Evolutionary conservation across 2,888 invertebrate genomes (phyloP), one percentile per base, ranked within the genome.

Genomic region (Microctonus brassicae): DNA sequence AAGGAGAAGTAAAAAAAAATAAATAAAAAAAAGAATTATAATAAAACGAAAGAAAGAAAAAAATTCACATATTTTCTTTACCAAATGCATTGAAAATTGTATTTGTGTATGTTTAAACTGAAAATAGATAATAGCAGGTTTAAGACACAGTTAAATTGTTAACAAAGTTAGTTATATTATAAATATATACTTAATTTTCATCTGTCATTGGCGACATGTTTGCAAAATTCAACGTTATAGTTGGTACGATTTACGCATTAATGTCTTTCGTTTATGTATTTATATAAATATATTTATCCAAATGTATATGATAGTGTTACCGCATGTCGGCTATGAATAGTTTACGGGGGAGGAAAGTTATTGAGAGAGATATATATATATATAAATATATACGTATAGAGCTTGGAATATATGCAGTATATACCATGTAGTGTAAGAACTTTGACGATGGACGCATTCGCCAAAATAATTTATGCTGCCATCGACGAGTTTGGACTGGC

Each of bases 271-370:
- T 29, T 13, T 17, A 60, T 34, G 34, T 33, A 60, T 10, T 22
- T 34, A 34, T 60, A 36, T 33, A n/a, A 9, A 60, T 58, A 58
- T 34, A 60, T 17, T 10, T 33, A 58, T 33, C 3, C 17, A 29
- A 33, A 33, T 34, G 17, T 60, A 17, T 34, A 60, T 33, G 34
- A 47, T 47, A 47, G 47, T 20, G 36, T 22, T 20, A 61, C 63
- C 33, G 42, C 26, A 17, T 47, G 47, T 47, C 17, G 26, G 66
- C 66, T 57, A 66, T 66, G 72, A 66, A 65, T 70, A 72, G 75
- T 68, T 70, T 64, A 70, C 36, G 69, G 68, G 64, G 63, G 69
- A 72, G 73, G 64, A 68, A 52, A 72, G 69, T 70, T 47, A 11
- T 20, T 70, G 70, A 64, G 34, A 47, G n/a, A n/a, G n/a, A n/a